phyloP scores from a whole-genome alignment of 1,140 invertebrate genomes.

The Heliconius himera region DNA sequence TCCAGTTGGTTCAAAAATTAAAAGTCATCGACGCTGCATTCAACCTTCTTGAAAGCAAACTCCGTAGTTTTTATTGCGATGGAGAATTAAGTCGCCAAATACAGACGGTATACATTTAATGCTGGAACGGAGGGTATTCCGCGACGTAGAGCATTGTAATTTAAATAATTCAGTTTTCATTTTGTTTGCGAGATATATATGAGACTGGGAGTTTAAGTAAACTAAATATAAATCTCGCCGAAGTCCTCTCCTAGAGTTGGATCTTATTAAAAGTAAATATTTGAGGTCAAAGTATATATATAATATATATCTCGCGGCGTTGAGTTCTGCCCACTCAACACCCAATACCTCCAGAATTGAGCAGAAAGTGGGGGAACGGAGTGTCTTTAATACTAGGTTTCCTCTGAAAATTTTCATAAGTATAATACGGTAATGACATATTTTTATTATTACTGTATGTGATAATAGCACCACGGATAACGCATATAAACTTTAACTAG shows the following conservation, averaged over 20 bases:
- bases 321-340: too few species aligned
- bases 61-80: neutral
- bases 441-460: neutral
- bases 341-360: too few species aligned
- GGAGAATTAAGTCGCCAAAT: slow-evolving; percentile 6
- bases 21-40: slow-evolving; percentile 12
- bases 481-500: neutral
- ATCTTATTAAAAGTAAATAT: too few species aligned
- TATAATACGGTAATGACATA: neutral
- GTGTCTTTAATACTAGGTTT: too few species aligned
- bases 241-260: too few species aligned
- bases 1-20: slow-evolving; percentile 1
- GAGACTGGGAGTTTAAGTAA: too few species aligned
- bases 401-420: too few species aligned
- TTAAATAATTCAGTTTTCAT: slow-evolving; percentile 1
- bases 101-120: slow-evolving; percentile 5
- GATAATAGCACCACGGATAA: neutral
- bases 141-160: neutral
- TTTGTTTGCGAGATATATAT: neutral
- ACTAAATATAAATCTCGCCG: too few species aligned
- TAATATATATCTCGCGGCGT: too few species aligned
- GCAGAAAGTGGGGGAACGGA: too few species aligned
- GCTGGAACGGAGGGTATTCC: neutral
- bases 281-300: too few species aligned
- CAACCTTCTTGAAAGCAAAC: slow-evolving; percentile 4